phyloP scores from a whole-genome alignment of 2,888 invertebrate genomes.

The Lottia scabra region DNA sequence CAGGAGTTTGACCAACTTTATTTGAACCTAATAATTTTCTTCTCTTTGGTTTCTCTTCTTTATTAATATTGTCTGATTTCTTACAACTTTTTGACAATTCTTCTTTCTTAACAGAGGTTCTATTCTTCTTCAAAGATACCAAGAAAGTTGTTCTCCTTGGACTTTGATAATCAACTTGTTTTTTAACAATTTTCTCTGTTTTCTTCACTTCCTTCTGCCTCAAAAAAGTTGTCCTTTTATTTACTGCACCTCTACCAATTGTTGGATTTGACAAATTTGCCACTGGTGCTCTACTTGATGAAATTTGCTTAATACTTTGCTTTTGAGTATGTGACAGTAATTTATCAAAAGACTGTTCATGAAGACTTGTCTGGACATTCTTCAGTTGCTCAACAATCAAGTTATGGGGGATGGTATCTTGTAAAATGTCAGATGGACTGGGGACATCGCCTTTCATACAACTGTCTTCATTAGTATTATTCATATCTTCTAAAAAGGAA shows the following conservation, averaged over 20 bases:
- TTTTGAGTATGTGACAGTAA: conserved; percentile 5
- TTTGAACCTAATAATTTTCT: not conserved
- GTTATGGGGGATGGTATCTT: conserved; percentile 48
- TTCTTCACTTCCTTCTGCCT: not conserved
- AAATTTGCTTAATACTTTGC: not conserved
- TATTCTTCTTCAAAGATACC: conserved; percentile 27
- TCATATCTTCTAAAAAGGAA: conserved; percentile 47
- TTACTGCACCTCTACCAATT: not conserved
- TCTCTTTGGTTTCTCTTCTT: conserved; percentile 2
- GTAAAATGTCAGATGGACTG: conserved; percentile 34
- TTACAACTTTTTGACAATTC: not conserved
- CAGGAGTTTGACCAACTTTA: not conserved
- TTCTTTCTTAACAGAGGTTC: conserved; percentile 10
- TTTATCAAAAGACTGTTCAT: conserved; percentile 24
- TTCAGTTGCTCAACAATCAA: conserved; percentile 47
- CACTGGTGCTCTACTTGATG: not conserved
- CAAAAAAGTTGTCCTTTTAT: not conserved
- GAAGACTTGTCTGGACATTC: conserved; percentile 37
- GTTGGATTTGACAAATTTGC: too few relatives aligned
- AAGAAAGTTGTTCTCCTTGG: conserved; percentile 51
- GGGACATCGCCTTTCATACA: conserved; percentile 5
- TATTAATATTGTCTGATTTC: not conserved
- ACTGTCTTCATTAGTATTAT: conserved; percentile 14
- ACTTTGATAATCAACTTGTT: conserved; percentile 32
- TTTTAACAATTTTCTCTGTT: conserved; percentile 1